Conservation (phyloP, 1,140 invertebrate genomes). For the Zaprionus nigranus region DNA sequence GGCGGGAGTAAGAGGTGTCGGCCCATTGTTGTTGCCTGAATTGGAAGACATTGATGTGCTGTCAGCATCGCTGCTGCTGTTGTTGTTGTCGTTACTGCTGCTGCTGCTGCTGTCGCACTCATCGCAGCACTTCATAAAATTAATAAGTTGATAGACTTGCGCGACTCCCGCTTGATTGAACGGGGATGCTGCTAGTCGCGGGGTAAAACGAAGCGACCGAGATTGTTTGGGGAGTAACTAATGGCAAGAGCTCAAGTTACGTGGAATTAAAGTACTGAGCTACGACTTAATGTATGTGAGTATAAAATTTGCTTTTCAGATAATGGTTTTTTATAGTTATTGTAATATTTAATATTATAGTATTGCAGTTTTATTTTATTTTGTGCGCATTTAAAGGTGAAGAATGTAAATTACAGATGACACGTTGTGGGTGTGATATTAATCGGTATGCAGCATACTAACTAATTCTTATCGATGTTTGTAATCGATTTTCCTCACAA, state of each 20-base stretch:
- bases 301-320: not conserved
- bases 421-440: not conserved
- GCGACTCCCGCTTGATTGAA: conserved; percentile 60
- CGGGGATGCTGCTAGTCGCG: conserved; percentile 33
- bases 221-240: conserved; percentile 6
- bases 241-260: not conserved
- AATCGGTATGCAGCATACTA: not conserved
- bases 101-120: conserved; percentile 29
- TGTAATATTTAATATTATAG: not conserved
- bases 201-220: conserved; percentile 9
- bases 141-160: conserved; percentile 82
- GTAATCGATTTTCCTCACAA: not conserved
- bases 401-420: not conserved
- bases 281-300: not conserved
- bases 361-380: not conserved
- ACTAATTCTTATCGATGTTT: not conserved
- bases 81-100: conserved; percentile 10
- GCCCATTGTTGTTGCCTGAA: conserved; percentile 61
- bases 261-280: not conserved
- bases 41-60: conserved; percentile 78
- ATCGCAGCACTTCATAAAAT: conserved; percentile 80
- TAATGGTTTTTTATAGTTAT: not conserved
- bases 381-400: not conserved
- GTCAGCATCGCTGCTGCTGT: conserved; percentile 19
- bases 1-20: conserved; percentile 36